Evolutionary conservation across 1,140 invertebrate species (phyloP), one percentile per base, ranked within the genome.

Genomic region (Drosophila punjabiensis): DNA sequence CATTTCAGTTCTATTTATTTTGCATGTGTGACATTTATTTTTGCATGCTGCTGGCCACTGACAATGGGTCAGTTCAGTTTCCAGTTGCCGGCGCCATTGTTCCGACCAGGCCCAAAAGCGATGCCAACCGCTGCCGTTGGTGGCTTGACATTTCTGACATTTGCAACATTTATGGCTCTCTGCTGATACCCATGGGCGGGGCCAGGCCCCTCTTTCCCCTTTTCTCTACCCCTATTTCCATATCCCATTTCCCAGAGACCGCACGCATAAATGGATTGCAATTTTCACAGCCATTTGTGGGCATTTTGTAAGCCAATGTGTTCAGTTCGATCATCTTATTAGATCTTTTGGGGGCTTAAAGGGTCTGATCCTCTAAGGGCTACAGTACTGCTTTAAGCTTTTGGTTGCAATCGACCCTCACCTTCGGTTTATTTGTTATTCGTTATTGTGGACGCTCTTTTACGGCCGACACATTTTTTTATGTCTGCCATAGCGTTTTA

Each of bases 121-220:
- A 56, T 48, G 68, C 58, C 68, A 66, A 79, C 81, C 76, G 59
- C 66, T 80, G 81, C 70, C 70, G 78, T 68, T 88, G 84, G 73
- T 87, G 81, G 86, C 82, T 76, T 83, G 81, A 87, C 88, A 90
- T 81, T 82, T 91, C 67, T 91, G 88, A 89, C 82, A 89, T 83
- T 91, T 79, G 82, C 82, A 86, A 82, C 84, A 89, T 88, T 83
- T 86, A 86, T 83, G 73, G 85, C 76, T 79, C 84, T 81, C 71
- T 83, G 79, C 78, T 85, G 82, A 71, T 65, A 79, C 63, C 66
- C 61, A 28, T 64, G 67, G 82, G 37, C 16, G 32, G 24, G 28
- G 68, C 45, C 63, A 45, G 14, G 48, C 60, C 64, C 61, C 59
- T 48, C 30, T 9, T 1, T 11, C 47, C 58, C 56, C 50, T 5